Evolutionary conservation across 2,888 invertebrate genomes (phyloP).

Genomic region (Polyploca ridens): DNA sequence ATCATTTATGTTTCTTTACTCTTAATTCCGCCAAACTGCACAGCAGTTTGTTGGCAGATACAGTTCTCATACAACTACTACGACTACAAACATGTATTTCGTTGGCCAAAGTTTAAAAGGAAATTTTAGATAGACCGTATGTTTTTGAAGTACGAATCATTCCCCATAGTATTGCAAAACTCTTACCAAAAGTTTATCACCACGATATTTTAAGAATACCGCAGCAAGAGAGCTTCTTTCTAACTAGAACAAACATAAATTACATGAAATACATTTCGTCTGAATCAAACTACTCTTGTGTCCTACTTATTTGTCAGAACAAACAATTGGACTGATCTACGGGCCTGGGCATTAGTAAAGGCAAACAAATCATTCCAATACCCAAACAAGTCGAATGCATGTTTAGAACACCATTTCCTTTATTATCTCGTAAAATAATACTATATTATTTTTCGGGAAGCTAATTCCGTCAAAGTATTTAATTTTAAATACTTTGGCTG

Average conservation of each 20-base stretch:
- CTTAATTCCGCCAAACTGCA: too few species aligned
- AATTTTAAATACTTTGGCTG: slow-evolving; percentile 14
- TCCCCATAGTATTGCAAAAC: too few species aligned
- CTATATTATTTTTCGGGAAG: background rate
- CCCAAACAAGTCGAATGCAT: slow-evolving; percentile 4
- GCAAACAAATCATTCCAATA: slow-evolving; percentile 19
- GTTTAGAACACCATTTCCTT: slow-evolving; percentile 4
- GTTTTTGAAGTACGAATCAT: too few species aligned
- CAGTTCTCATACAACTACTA: too few species aligned
- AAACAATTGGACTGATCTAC: slow-evolving; percentile 18
- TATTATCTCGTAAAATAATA: background rate
- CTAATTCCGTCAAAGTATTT: background rate
- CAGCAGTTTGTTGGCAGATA: too few species aligned
- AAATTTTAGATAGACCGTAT: too few species aligned
- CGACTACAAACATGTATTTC: too few species aligned
- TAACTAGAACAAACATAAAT: slow-evolving; percentile 2
- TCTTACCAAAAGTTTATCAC: too few species aligned
- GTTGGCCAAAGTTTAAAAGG: too few species aligned
- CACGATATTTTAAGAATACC: background rate
- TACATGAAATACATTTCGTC: slow-evolving; percentile 1
- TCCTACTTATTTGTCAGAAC: slow-evolving; percentile 14
- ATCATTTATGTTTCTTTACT: too few species aligned
- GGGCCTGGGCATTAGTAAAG: slow-evolving; percentile 15
- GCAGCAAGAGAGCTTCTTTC: background rate
- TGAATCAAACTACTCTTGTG: slow-evolving; percentile 5